Base-by-base conservation (phyloP, 1,140 invertebrate species). In the Drosophila trapezifrons region DNA sequence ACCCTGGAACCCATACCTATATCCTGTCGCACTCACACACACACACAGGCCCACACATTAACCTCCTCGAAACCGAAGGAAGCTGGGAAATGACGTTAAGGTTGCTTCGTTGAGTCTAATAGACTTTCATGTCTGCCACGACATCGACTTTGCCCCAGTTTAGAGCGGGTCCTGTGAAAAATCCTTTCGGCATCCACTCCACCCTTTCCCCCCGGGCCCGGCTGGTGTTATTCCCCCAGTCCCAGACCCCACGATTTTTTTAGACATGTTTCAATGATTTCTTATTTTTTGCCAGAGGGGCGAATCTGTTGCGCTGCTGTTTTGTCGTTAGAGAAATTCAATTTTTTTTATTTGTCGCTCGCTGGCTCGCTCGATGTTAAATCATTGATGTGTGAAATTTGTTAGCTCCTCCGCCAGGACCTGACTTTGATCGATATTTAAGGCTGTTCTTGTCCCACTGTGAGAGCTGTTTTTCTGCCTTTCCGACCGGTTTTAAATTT, bases 91-190 rank as follows among this genome's bases (percentile, higher is more conserved):
- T 83, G 73, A 84, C 80, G 84, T 89, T 89, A 89, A 86, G 84
- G 80, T 78, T 89, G 84, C 84, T 84, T 89, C 84, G 84, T 89
- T 89, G 84, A 89, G 85, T 89, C 84, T 89, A 89, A 89, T 89
- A 89, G 84, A 89, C 84, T 89, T 89, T 89, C 84, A 79, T 87
- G 77, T 79, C 80, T 80, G 72, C 70, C 67, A 45, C 58, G 71
- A 83, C 79, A 70, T 74, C 76, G 83, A 70, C 62, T 83, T 83
- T 86, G 79, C 59, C 72, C 80, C 76, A 86, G 79, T 82, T 86
- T 86, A 55, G 83, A 85, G 81, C 65, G 58, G 13, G 67, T 77
- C 69, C 78, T 87, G 67, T 45, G 46, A 62, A 54, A 82, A 85
- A 85, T 85, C 83, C 79, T 77, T 83, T 83, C 73, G 72, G 62